Evolutionary conservation across 2,888 invertebrate species (phyloP), one percentile per base, ranked within the genome.

Genomic region (Netelia fuscicornis): DNA sequence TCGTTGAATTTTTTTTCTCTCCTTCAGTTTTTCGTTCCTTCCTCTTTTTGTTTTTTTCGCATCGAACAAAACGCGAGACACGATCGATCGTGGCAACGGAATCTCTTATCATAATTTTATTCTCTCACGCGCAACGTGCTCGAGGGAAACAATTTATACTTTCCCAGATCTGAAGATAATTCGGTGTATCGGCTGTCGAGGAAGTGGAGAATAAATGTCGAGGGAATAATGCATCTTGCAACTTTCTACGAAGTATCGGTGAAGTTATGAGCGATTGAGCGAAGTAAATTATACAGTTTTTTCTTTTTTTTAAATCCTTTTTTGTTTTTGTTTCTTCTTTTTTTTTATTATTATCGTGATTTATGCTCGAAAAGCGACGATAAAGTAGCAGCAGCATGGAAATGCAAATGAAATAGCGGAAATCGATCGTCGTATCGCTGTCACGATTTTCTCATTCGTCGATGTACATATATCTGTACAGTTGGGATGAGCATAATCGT

Each of bases 371-470:
- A 44, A 25, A 11, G 42, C 37, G 54, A 42, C 25, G 25, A 70
- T 56, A 79, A 75, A 75, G 72, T 25, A 58, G 30, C 17, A 42
- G 56, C 20, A 1, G 13, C 44, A 54, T 25, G 62, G 62, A 42
- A 83, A 64, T 70, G 62, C 13, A 65, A 60, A 62, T 23, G 64
- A 75, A 70, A 70, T 79, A 68, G 54, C 64, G 83, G 75, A 71
- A 79, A 83, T 83, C 70, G 70, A 83, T 83, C 37, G 44, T 58
- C 25, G 64, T 62, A 68, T 79, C 70, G 58, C 64, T 71, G 75
- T 70, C 79, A 42, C 78, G 68, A 37, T 74, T 48, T 10, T 71
- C 64, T 76, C 37, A 44, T 37, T 62, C 17, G 44, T 70, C n/a
- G 37, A 70, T 70, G 70, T n/a, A 17, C 20, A 3, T 30, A 48